phyloP scores from a whole-genome alignment of 2,797 vertebrate species.

The Nyctibius grandis region DNA sequence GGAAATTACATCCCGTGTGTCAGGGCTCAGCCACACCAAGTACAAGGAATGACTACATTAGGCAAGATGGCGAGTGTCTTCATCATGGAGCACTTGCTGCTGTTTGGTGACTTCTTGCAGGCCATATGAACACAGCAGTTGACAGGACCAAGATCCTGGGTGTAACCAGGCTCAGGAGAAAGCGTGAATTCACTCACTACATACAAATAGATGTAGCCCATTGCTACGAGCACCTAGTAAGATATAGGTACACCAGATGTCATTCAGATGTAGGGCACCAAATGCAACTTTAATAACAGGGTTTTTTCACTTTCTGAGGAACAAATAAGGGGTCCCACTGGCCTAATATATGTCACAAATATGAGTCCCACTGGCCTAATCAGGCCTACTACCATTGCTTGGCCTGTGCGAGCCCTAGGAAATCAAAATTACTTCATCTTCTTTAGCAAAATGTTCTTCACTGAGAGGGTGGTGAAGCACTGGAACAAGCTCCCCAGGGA shows the following conservation, averaged over 20 bases:
- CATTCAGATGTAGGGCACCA: neutral
- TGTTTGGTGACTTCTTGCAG: neutral
- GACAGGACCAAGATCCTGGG: neutral
- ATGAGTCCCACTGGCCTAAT: neutral
- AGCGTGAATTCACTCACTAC: neutral
- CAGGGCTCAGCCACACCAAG: neutral
- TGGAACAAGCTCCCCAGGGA: neutral
- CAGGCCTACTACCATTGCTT: neutral
- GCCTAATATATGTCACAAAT: no score
- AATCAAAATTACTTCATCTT: neutral
- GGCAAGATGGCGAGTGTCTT: accelerated
- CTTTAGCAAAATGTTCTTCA: neutral
- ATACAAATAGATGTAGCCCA: neutral
- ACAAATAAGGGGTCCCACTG: neutral
- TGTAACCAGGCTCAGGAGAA: neutral
- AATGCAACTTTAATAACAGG: neutral
- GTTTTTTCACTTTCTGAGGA: neutral
- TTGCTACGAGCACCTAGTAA: neutral
- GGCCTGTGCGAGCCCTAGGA: neutral
- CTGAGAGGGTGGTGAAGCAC: neutral
- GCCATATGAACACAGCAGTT: neutral
- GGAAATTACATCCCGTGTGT: neutral
- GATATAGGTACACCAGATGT: neutral
- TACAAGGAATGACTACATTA: neutral
- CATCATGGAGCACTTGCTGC: neutral